Evolutionary conservation across 2,888 invertebrate species (phyloP).

Genomic region (Stegana nigrithorax): DNA sequence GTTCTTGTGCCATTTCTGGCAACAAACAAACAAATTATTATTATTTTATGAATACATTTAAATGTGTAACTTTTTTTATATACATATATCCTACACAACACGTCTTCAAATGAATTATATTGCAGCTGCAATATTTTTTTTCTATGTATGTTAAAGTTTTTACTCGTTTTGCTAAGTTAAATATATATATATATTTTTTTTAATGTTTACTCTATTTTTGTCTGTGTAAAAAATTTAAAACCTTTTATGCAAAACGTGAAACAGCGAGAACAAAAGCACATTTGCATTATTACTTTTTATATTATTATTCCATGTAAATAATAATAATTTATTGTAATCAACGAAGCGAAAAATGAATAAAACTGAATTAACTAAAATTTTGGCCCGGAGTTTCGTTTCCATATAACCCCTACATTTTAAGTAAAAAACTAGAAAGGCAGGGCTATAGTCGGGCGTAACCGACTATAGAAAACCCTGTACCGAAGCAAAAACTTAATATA

Average conservation of each 20-base stretch:
- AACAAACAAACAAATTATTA: conserved; percentile 27
- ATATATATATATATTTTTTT: neutral
- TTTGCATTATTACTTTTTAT: neutral
- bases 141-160: neutral
- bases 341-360: neutral
- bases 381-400: too few relatives aligned
- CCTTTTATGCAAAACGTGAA: neutral
- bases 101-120: neutral
- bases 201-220: neutral
- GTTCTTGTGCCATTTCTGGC: conserved; percentile 57
- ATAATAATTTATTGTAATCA: conserved; percentile 12
- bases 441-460: too few relatives aligned
- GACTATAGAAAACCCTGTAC: too few relatives aligned
- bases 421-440: too few relatives aligned
- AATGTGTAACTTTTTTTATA: neutral
- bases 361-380: conserved; percentile 18
- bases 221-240: neutral
- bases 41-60: neutral
- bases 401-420: too few relatives aligned
- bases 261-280: neutral
- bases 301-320: neutral
- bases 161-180: neutral
- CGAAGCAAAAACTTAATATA: too few relatives aligned
- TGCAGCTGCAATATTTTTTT: neutral
- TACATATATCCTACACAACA: neutral